A percentile compares a stretch with the other conserved stretches of the same genome.
Conservation (phyloP, 2,113 vertebrate species). For the Vidua macroura region DNA sequence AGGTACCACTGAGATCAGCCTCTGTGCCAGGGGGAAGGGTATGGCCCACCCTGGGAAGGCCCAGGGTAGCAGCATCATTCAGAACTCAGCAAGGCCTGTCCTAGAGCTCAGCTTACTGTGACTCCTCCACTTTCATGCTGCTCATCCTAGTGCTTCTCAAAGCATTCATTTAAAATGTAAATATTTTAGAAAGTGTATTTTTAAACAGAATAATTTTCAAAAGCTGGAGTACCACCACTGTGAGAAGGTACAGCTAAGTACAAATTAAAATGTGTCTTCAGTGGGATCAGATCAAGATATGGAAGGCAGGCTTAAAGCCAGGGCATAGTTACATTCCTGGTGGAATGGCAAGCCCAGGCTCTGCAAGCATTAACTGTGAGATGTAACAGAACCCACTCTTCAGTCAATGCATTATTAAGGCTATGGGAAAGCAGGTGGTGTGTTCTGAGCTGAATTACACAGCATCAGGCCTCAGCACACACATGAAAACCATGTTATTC, state of each 20-base stretch:
- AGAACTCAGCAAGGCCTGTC: not conserved
- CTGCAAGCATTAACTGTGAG: not conserved
- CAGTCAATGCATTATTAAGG: not conserved
- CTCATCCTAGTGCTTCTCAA: not conserved
- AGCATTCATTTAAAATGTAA: not conserved
- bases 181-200: not conserved
- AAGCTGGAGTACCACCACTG: not conserved
- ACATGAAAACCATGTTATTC: not conserved
- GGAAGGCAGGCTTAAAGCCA: not conserved
- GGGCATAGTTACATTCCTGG: not conserved
- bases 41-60: not conserved
- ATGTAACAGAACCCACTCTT: not conserved
- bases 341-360: not conserved
- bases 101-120: not conserved
- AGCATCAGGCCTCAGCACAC: not conserved
- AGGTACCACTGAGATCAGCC: not conserved
- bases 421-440: not conserved
- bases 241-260: not conserved
- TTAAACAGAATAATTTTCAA: not conserved
- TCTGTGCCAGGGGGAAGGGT: not conserved
- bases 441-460: not conserved
- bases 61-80: not conserved
- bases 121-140: not conserved
- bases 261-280: not conserved
- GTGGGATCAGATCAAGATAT: not conserved